Conservation (phyloP, 2,113 vertebrate genomes). For the Setophaga petechia region DNA sequence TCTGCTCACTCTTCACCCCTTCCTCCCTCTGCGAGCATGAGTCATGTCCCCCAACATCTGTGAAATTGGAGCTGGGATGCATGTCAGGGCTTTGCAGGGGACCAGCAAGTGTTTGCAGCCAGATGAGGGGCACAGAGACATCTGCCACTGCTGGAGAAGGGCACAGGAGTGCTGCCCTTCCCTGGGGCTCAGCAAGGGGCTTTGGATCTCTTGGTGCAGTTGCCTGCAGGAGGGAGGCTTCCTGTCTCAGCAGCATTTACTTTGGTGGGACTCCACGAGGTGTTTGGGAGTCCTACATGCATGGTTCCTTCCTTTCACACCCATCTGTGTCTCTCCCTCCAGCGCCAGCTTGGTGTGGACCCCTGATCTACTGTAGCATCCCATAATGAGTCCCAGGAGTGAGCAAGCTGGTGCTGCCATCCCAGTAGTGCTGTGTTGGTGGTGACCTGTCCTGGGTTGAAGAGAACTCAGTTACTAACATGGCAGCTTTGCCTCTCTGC, state of each 20-base stretch:
- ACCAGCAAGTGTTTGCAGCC: background rate
- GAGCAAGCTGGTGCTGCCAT: background rate
- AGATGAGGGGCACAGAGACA: background rate
- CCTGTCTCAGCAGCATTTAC: background rate
- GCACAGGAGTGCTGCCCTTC: background rate
- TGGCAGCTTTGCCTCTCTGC: background rate
- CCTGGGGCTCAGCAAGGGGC: background rate
- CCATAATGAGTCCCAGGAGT: background rate
- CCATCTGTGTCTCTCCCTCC: background rate
- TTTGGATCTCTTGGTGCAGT: background rate
- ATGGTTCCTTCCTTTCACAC: background rate
- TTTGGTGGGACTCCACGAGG: background rate
- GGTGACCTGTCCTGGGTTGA: background rate
- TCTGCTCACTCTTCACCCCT: background rate
- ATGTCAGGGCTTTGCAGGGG: background rate
- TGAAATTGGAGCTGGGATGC: fast-evolving
- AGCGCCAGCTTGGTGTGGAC: fast-evolving
- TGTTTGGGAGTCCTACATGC: background rate
- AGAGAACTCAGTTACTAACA: background rate
- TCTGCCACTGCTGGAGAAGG: fast-evolving
- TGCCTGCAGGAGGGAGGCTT: background rate
- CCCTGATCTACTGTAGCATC: background rate
- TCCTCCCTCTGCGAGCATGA: background rate
- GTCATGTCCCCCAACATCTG: background rate
- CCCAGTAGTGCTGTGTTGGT: background rate